Evolutionary conservation across 2,113 vertebrate genomes (phyloP).

Genomic region (Urocolius indicus): DNA sequence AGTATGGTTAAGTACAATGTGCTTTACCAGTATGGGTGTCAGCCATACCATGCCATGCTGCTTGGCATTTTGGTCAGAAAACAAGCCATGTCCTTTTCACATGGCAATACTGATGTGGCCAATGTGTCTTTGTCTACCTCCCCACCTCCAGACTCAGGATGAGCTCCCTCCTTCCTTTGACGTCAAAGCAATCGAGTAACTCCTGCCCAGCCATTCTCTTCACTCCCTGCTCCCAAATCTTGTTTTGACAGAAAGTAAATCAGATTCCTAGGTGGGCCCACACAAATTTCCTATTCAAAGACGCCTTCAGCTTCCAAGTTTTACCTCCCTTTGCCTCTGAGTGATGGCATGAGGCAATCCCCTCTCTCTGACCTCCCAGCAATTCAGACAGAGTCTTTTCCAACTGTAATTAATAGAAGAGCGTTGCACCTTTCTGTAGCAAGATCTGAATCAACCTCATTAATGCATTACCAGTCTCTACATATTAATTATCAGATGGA

Average conservation of each 20-base stretch:
- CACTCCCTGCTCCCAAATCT: neutral
- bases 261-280: neutral
- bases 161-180: neutral
- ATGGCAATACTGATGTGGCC: neutral
- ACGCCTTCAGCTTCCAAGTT: neutral
- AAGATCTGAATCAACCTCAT: constrained; percentile 64
- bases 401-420: constrained; percentile 15
- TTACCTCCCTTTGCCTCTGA: neutral
- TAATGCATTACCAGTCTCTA: constrained; percentile 57
- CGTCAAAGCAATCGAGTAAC: neutral
- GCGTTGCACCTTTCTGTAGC: constrained; percentile 29
- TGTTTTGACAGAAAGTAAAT: neutral
- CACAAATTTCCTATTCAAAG: neutral
- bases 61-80: neutral
- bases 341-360: neutral
- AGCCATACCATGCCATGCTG: neutral
- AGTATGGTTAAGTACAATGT: neutral
- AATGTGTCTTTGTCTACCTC: fast-evolving
- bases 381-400: neutral
- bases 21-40: neutral
- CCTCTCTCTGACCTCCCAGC: constrained; percentile 18
- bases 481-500: constrained; percentile 69
- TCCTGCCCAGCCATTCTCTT: neutral
- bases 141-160: neutral
- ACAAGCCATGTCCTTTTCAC: neutral